phyloP scores from a whole-genome alignment of 2,888 invertebrate genomes.

The Plutella xylostella region DNA sequence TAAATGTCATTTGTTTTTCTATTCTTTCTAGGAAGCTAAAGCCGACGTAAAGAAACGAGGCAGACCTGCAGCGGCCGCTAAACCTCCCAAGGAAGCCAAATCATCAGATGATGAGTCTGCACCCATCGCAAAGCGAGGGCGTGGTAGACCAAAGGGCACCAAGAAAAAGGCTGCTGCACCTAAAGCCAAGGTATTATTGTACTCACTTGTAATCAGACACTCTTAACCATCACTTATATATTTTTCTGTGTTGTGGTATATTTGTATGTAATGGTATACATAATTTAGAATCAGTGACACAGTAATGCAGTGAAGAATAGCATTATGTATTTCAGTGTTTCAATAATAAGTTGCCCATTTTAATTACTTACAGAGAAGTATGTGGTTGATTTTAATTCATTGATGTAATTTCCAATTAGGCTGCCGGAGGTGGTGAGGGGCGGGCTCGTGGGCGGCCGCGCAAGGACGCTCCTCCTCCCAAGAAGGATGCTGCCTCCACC shows the following conservation, averaged over 20 bases:
- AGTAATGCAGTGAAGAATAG: neutral
- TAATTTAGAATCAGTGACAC: neutral
- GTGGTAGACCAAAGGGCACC: conserved; percentile 67
- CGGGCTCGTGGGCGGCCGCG: conserved; percentile 60
- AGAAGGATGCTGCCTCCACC: conserved; percentile 58
- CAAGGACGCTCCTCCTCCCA: conserved; percentile 59
- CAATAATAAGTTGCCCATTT: neutral
- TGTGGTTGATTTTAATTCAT: too few relatives aligned
- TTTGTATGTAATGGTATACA: too few relatives aligned
- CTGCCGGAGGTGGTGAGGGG: conserved; percentile 51
- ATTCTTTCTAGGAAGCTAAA: conserved; percentile 52
- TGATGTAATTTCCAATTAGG: too few relatives aligned
- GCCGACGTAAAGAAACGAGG: conserved; percentile 60
- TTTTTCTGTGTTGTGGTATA: too few relatives aligned
- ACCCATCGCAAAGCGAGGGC: conserved; percentile 64
- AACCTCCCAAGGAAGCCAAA: conserved; percentile 65
- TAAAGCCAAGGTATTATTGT: conserved; percentile 50
- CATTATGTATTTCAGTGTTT: neutral
- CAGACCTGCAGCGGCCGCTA: conserved; percentile 46
- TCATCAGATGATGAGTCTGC: conserved; percentile 66
- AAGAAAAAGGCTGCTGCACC: conserved; percentile 60
- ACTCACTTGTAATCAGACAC: too few relatives aligned
- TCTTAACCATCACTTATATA: too few relatives aligned
- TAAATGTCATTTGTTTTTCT: neutral
- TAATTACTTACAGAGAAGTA: neutral